Percentiles rank a stretch among this genome's conserved stretches.
Conservation (phyloP, 1,140 invertebrate genomes). For the Ylistrum balloti region DNA sequence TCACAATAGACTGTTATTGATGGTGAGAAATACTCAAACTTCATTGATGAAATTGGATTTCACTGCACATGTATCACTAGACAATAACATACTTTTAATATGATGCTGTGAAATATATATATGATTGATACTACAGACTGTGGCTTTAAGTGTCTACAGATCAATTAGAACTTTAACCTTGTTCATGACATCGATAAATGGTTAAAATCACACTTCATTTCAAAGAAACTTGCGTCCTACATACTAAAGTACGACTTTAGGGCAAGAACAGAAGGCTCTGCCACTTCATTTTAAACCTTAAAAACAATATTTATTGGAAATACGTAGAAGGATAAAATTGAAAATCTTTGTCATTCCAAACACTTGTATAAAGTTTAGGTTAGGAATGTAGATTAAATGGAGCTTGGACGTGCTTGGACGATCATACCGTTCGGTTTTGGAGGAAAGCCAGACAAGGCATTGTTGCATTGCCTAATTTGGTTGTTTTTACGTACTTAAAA, state of each 20-base stretch:
- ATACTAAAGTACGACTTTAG: background rate
- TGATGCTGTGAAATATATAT: background rate
- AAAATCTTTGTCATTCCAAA: background rate
- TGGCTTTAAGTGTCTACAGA: background rate
- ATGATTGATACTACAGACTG: background rate
- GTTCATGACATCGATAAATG: background rate
- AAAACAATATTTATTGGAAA: background rate
- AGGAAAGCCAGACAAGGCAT: background rate
- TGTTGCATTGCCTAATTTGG: conserved; percentile 38
- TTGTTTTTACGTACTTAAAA: conserved; percentile 36
- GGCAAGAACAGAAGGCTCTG: background rate
- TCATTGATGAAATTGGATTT: too few relatives aligned
- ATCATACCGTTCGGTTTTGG: conserved; percentile 16
- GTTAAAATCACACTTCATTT: background rate
- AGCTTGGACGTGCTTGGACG: background rate
- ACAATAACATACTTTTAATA: background rate
- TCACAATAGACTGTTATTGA: too few relatives aligned
- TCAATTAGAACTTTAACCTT: background rate
- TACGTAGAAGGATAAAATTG: background rate
- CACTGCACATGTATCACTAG: too few relatives aligned
- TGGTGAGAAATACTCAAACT: too few relatives aligned
- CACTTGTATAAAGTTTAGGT: conserved; percentile 21
- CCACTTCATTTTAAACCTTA: conserved; percentile 15
- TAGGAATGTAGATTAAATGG: background rate
- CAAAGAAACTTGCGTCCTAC: background rate